Conservation (phyloP, 2,797 vertebrate species). For the Diceros bicornis region DNA sequence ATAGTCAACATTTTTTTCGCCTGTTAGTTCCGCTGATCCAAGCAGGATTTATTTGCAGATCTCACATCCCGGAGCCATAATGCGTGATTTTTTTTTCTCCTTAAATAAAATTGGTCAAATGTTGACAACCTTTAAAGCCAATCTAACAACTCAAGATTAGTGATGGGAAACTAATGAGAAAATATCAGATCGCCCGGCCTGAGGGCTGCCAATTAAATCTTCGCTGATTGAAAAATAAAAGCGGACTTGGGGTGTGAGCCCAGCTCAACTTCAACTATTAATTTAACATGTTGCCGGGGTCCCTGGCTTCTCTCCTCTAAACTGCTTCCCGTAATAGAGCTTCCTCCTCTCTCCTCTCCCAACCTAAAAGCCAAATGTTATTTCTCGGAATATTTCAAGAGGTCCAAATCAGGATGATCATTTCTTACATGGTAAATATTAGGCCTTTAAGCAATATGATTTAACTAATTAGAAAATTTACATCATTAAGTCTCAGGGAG, state of each 20-base stretch:
- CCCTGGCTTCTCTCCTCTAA: conserved; percentile 70
- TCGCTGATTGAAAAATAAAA: conserved; percentile 96
- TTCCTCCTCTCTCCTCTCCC: conserved; percentile 27
- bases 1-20: conserved; percentile 92
- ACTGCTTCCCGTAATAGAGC: conserved; percentile 34
- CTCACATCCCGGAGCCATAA: conserved; percentile 90
- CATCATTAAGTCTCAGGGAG: conserved; percentile 94
- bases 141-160: conserved; percentile 93
- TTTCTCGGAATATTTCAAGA: conserved; percentile 89
- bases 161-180: conserved; percentile 95
- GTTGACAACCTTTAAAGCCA: conserved; percentile 95
- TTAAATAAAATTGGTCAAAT: conserved; percentile 94
- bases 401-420: conserved; percentile 86
- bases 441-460: conserved; percentile 94
- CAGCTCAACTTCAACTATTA: conserved; percentile 94
- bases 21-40: conserved; percentile 92
- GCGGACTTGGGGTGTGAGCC: conserved; percentile 88
- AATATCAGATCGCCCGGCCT: conserved; percentile 92
- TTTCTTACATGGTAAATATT: conserved; percentile 90
- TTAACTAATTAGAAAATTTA: conserved; percentile 95
- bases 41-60: conserved; percentile 92
- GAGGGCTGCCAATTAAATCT: conserved; percentile 97
- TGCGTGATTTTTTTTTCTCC: conserved; percentile 88
- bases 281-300: conserved; percentile 92
- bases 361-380: conserved; percentile 85